Evolutionary conservation across 1,140 invertebrate genomes (phyloP), one percentile per base, ranked within the genome.

Genomic region (Drosophila ironensis): DNA sequence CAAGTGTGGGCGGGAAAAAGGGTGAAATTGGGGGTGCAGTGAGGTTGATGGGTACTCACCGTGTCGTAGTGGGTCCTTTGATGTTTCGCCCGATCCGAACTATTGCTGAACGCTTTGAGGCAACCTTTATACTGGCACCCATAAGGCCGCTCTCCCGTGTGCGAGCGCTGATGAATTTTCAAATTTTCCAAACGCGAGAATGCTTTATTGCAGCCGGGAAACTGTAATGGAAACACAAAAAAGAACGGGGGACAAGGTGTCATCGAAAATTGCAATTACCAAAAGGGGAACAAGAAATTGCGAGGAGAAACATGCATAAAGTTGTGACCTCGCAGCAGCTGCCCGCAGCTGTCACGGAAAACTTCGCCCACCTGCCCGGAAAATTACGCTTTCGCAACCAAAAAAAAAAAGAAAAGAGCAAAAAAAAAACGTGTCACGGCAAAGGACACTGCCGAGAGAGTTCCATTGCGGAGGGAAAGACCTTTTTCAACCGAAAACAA

Each of bases 11-110:
- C 17, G 7, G 53, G 28, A 27, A 11, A 30, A 22, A 20, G n/a
- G 4, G 11, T 3, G 30, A 33, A 4, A 33, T 11, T 12, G 4
- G 30, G 11, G 11, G 11, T 5, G 11, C 7, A 33, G 14, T 5
- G 30, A 33, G 40, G 38, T 35, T 35, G 51, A 56, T 40, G 25
- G 46, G 37, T 68, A 91, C 93, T 94, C 93, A 98, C 97, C 88
- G 97, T 97, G 89, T 99, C 97, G 76, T 97, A 96, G 91, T 99
- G 98, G 3, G 98, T 99, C 68, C 97, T 92, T 91, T 99, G 97
- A 91, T 99, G 98, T 91, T 99, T 99, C 0, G 98, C 97, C 45
- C 98, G 91, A 90, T 99, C 98, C 0, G 97, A 98, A 57, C 97
- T 98, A 91, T 99, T 99, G 75, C 96, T 98, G 91, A 99, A 99